These are phyloP conservation scores for Leptinotarsa rubiginosa DNA, from an alignment of 2,888 invertebrate species.

Conservation along the genomic window DNA sequence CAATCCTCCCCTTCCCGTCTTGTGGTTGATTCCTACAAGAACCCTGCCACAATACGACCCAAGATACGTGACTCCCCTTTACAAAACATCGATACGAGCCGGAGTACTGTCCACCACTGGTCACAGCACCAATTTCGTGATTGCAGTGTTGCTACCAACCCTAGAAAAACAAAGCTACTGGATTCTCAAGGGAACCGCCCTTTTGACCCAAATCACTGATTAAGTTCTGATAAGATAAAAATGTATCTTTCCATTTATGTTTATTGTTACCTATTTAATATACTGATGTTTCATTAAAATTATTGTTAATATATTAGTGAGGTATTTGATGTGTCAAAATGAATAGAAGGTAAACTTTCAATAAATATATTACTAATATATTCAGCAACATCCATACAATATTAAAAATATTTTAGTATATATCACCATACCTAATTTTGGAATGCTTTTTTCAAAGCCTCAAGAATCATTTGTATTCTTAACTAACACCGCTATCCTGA, in stretches of 20 bases:
- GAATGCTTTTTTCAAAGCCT: not conserved
- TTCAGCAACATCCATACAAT: not conserved
- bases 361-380: constrained; percentile 12
- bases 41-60: constrained; percentile 72
- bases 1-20: constrained; percentile 78
- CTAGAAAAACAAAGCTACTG: constrained; percentile 78
- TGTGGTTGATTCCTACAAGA: constrained; percentile 76
- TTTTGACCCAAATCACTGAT: constrained; percentile 85
- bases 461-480: too few species aligned
- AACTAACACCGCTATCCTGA: not conserved
- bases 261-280: not conserved
- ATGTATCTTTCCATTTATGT: not conserved
- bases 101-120: constrained; percentile 91
- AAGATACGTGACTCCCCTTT: constrained; percentile 83
- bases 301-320: not conserved
- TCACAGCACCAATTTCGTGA: constrained; percentile 92
- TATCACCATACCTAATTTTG: not conserved
- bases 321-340: not conserved
- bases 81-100: constrained; percentile 89
- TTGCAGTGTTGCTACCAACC: constrained; percentile 80
- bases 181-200: constrained; percentile 90
- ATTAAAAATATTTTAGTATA: not conserved
- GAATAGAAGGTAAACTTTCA: not conserved
- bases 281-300: too few species aligned
- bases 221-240: constrained; percentile 53